These are phyloP conservation scores for Sinosuthora webbiana DNA, from an alignment of 2,113 vertebrate genomes.

Conservation along the genomic window DNA sequence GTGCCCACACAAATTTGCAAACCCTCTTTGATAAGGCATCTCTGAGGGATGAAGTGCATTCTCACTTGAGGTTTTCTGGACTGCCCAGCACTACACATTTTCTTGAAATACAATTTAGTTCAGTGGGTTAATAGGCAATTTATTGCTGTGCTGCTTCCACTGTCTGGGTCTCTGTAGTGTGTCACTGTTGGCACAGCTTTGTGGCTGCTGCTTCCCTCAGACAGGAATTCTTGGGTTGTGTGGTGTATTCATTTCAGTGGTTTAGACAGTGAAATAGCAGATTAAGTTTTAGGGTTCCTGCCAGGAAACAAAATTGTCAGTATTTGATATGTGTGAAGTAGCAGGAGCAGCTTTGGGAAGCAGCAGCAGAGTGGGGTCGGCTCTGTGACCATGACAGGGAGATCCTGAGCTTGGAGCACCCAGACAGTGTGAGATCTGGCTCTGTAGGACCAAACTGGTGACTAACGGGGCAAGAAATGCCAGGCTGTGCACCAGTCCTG, in stretches of 20 bases:
- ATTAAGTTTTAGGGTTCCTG: background rate
- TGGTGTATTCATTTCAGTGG: background rate
- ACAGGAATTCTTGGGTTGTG: background rate
- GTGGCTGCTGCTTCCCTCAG: background rate
- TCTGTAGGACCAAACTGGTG: background rate
- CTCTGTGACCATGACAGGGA: background rate
- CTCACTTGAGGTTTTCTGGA: background rate
- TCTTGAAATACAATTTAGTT: background rate
- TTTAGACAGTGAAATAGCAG: background rate
- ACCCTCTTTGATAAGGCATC: background rate
- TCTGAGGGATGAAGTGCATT: background rate
- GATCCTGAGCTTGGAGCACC: background rate
- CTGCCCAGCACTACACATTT: background rate
- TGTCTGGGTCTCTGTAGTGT: background rate
- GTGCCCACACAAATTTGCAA: background rate
- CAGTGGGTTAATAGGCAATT: conserved; percentile 9
- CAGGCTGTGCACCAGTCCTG: background rate
- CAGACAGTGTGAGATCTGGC: accelerated
- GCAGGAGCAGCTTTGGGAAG: background rate
- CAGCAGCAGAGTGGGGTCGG: background rate
- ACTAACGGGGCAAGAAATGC: background rate
- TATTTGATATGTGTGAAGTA: background rate
- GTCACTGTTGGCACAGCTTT: background rate
- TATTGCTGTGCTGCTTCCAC: background rate
- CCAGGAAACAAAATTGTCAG: background rate